Base-by-base conservation (phyloP, 2,888 invertebrate species). In the Tipula confusa region DNA sequence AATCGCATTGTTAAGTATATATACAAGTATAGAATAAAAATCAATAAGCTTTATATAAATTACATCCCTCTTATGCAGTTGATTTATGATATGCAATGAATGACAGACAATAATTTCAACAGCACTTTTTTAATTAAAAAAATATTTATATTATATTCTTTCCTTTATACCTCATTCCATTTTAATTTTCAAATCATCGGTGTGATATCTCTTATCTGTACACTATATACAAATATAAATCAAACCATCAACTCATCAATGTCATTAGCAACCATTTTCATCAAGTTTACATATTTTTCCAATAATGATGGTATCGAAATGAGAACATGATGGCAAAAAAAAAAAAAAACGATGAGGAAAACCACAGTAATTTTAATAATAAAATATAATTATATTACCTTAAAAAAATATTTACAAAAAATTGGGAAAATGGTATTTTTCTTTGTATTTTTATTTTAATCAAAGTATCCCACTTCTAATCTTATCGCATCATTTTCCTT, bases 381-480 rank as follows among this genome's bases (percentile, higher is more conserved):
- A 64, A 64, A 64, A 64, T n/a, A n/a, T 64, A 64, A 64, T 64
- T 64, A 64, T 64, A 64, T 64, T 64, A 64, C 64, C 64, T 64
- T 64, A 24, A 64, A 64, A 64, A 64, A 64, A 24, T 24, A 9
- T 24, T 43, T 24, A 24, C 24, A 64, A 64, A 33, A 64, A 64
- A 24, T 64, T 64, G 6, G 64, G 24, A 24, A 64, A 64, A 64
- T 64, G 24, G 64, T 18, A 64, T 64, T 64, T 15, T 15, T 15
- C 15, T 15, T 43, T 43, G 15, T 15, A 43, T 5, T 43, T 15
- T 64, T 64, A 24, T 64, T 64, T 64, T 64, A 64, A 64, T 64
- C 64, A 64, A 64, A 64, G 64, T 64, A 64, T 64, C 64, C 64
- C 64, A 64, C 64, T 64, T 64, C 64, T 64, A 64, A 64, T 64